A percentile compares a stretch with the other conserved stretches of the same genome.
Evolutionary conservation across 2,888 invertebrate species (phyloP).

Genomic region (Pherbina coryleti): DNA sequence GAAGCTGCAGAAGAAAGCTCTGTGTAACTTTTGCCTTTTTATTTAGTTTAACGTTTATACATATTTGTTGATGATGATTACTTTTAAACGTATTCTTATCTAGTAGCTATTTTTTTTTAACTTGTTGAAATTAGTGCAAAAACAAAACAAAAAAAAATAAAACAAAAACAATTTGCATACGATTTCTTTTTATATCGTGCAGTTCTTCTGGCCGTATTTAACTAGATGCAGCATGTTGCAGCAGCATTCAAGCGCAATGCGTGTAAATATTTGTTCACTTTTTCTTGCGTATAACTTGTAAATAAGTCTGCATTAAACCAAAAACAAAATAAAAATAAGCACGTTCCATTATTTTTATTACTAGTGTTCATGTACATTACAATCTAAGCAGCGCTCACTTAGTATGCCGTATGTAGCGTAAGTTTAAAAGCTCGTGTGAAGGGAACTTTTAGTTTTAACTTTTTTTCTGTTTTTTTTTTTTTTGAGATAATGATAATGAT

Average conservation of each 20-base stretch:
- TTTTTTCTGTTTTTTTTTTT: too few species aligned
- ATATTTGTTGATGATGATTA: slow-evolving; percentile 4
- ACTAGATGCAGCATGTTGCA: slow-evolving; percentile 16
- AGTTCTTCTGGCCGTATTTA: neutral
- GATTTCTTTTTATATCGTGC: neutral
- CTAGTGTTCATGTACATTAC: slow-evolving; percentile 8
- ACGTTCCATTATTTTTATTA: slow-evolving; percentile 28
- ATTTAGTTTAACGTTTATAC: neutral
- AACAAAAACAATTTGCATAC: slow-evolving; percentile 6
- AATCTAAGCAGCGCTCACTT: neutral
- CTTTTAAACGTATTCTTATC: neutral
- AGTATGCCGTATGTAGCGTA: neutral
- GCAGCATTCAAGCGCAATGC: slow-evolving; percentile 8
- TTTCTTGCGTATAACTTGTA: slow-evolving; percentile 28
- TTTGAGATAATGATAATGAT: neutral
- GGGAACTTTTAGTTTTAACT: slow-evolving; percentile 5
- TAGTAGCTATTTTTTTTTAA: neutral
- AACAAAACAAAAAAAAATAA: neutral
- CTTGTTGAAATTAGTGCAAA: slow-evolving; percentile 7
- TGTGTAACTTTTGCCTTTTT: slow-evolving; percentile 35
- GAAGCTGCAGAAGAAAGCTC: slow-evolving; percentile 49
- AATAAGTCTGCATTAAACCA: slow-evolving; percentile 9
- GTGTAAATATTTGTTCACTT: slow-evolving; percentile 21
- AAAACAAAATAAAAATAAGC: slow-evolving; percentile 3
- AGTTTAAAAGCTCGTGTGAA: slow-evolving; percentile 9